These are phyloP conservation scores for Phrynocephalus forsythii DNA, from an alignment of 2,797 vertebrate species.

Conservation along the genomic window DNA sequence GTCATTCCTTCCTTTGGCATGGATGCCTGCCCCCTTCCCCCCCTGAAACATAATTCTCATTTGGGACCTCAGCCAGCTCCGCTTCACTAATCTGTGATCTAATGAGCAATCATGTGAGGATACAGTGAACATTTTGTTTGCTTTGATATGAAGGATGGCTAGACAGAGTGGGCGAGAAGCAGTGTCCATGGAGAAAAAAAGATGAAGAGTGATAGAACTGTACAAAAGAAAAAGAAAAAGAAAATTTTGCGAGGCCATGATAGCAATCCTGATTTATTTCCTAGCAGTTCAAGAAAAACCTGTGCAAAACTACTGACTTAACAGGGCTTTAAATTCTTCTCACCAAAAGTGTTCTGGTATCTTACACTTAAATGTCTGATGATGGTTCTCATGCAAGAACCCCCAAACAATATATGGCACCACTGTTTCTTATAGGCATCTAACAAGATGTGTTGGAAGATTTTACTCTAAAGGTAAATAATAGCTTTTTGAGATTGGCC, in stretches of 20 bases:
- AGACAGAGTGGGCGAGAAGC: constrained; percentile 78
- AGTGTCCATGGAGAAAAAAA: constrained; percentile 73
- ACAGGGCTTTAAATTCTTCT: constrained; percentile 74
- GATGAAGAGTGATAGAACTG: constrained; percentile 74
- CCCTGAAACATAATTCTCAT: constrained; percentile 84
- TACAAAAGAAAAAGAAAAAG: constrained; percentile 67
- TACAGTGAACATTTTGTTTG: constrained; percentile 82
- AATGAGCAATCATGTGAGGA: constrained; percentile 81
- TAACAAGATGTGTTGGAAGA: constrained; percentile 58
- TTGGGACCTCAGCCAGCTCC: constrained; percentile 84
- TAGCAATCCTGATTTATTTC: constrained; percentile 83
- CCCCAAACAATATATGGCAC: constrained; percentile 39
- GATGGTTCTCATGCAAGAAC: constrained; percentile 53
- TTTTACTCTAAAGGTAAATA: constrained; percentile 68
- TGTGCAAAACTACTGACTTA: constrained; percentile 74
- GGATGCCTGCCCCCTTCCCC: constrained; percentile 72
- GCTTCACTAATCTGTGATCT: constrained; percentile 86
- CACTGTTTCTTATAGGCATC: constrained; percentile 54
- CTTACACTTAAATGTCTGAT: constrained; percentile 68
- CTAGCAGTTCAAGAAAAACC: constrained; percentile 78
- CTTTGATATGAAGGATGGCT: constrained; percentile 76
- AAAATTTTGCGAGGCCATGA: constrained; percentile 76
- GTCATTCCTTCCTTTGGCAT: constrained; percentile 91
- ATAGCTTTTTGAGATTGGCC: constrained; percentile 64
- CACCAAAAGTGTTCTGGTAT: constrained; percentile 75